These are phyloP conservation scores for Stigmatopora argus DNA, from an alignment of 2,113 vertebrate genomes.

Conservation along the genomic window DNA sequence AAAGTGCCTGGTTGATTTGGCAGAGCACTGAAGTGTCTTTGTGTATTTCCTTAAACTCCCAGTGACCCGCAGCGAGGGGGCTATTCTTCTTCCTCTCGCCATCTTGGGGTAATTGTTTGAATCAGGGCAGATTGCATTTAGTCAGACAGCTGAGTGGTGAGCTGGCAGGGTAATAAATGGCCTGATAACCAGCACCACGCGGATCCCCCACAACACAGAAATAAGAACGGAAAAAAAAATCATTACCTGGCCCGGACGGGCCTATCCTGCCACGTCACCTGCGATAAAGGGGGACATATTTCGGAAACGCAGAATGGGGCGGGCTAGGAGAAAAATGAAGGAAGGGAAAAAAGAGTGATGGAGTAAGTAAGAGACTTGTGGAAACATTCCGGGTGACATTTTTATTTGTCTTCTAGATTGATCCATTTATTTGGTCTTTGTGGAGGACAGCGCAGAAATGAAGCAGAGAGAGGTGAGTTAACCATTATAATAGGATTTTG, in stretches of 20 bases:
- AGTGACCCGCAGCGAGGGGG: conserved; percentile 49
- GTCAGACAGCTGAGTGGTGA: conserved; percentile 69
- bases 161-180: conserved; percentile 73
- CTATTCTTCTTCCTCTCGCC: conserved; percentile 47
- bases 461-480: conserved; percentile 5
- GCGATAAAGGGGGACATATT: conserved; percentile 72
- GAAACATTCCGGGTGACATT: conserved; percentile 28
- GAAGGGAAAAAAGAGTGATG: conserved; percentile 18
- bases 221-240: conserved; percentile 68
- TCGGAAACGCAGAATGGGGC: conserved; percentile 36
- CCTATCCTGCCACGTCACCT: conserved; percentile 69
- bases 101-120: conserved; percentile 73
- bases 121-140: conserved; percentile 76
- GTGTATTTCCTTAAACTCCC: conserved; percentile 50
- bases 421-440: conserved; percentile 28
- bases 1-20: conserved; percentile 20
- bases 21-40: conserved; percentile 37
- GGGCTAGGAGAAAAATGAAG: conserved; percentile 6
- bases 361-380: conserved; percentile 31
- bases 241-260: conserved; percentile 70
- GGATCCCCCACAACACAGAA: conserved; percentile 54
- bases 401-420: conserved; percentile 43
- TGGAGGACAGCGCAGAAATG: conserved; percentile 7
- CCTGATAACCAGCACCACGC: conserved; percentile 67
- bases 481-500: background rate